phyloP scores from a whole-genome alignment of 2,797 vertebrate species.

The Anomalospiza imberbis region DNA sequence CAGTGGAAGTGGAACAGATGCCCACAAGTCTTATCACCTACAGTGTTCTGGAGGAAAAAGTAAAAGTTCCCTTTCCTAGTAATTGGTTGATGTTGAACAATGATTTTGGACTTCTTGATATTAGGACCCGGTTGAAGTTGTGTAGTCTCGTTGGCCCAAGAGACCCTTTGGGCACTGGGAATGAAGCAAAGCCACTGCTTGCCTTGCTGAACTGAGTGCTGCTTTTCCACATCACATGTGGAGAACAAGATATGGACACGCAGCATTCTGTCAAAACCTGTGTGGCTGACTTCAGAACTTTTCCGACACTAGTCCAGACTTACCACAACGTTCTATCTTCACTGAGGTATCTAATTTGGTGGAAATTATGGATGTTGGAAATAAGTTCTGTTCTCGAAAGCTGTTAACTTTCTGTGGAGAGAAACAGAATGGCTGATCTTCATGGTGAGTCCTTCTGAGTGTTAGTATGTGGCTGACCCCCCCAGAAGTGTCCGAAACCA shows the following conservation, averaged over 20 bases:
- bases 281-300: background rate
- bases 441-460: background rate
- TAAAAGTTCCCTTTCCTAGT: background rate
- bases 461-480: background rate
- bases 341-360: background rate
- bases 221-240: background rate
- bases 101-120: background rate
- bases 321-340: background rate
- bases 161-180: background rate
- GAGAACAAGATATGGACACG: background rate
- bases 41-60: background rate
- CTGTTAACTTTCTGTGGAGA: background rate
- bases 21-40: background rate
- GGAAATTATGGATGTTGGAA: background rate
- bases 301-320: background rate
- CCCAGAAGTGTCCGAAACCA: background rate
- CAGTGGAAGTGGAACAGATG: background rate
- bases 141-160: background rate
- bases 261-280: fast-evolving
- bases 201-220: background rate
- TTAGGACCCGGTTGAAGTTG: background rate
- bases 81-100: background rate
- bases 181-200: background rate
- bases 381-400: background rate
- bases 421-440: background rate